These are phyloP conservation scores for Chrysochloris asiatica DNA, from an alignment of 2,113 vertebrate genomes.

Conservation along the genomic window DNA sequence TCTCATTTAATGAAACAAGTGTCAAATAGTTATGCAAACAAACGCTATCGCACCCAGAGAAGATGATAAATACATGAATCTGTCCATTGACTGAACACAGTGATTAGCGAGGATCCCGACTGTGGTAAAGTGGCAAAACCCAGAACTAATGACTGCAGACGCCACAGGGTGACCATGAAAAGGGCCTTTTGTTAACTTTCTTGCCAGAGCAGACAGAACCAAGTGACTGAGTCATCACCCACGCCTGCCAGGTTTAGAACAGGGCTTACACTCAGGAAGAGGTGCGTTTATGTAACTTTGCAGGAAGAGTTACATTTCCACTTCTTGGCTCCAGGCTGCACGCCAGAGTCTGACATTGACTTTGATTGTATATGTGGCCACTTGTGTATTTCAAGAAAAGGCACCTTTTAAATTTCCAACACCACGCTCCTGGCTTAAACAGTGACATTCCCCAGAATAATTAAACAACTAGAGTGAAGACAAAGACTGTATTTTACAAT, in stretches of 20 bases:
- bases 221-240: neutral
- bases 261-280: neutral
- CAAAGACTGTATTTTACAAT: neutral
- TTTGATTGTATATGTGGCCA: neutral
- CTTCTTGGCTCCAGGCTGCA: neutral
- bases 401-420: neutral
- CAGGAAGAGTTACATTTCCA: too few species aligned
- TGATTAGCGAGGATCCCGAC: slow-evolving; percentile 42
- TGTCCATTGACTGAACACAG: neutral
- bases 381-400: neutral
- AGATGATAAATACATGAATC: neutral
- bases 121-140: slow-evolving; percentile 37
- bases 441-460: neutral
- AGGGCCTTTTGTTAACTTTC: neutral
- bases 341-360: neutral
- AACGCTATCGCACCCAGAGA: neutral
- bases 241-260: neutral
- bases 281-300: neutral
- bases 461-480: neutral
- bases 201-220: neutral
- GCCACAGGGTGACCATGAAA: too few species aligned
- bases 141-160: neutral
- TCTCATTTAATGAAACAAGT: neutral
- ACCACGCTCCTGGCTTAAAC: neutral
- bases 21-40: neutral